Percentiles rank a stretch among this genome's conserved stretches.
These are phyloP conservation scores for Eospalax fontanierii DNA, from an alignment of 2,797 vertebrate species.

Conservation along the genomic window DNA sequence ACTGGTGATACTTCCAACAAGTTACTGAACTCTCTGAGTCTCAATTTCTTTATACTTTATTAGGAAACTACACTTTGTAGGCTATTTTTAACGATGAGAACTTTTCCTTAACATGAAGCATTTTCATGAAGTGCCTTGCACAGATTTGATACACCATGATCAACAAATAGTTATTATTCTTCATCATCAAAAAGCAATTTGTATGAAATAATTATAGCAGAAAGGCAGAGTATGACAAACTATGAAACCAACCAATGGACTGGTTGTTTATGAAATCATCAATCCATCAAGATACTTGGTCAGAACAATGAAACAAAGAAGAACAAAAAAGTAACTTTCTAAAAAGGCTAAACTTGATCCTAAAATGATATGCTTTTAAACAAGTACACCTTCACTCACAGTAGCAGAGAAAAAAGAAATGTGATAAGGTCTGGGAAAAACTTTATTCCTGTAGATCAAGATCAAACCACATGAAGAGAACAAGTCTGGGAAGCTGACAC, in stretches of 20 bases:
- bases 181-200: slow-evolving; percentile 50
- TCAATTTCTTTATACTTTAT: slow-evolving; percentile 59
- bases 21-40: not conserved
- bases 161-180: slow-evolving; percentile 39
- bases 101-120: not conserved
- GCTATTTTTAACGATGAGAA: slow-evolving; percentile 61
- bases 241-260: slow-evolving; percentile 41
- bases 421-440: slow-evolving; percentile 63
- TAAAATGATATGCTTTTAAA: slow-evolving; percentile 65
- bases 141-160: slow-evolving; percentile 3
- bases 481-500: slow-evolving; percentile 57
- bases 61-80: slow-evolving; percentile 45
- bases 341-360: slow-evolving; percentile 72
- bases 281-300: slow-evolving; percentile 51
- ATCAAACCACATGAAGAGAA: slow-evolving; percentile 60
- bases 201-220: slow-evolving; percentile 60
- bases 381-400: slow-evolving; percentile 67
- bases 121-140: slow-evolving; percentile 7
- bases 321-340: slow-evolving; percentile 73
- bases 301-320: slow-evolving; percentile 70
- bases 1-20: not conserved
- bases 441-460: slow-evolving; percentile 69
- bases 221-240: slow-evolving; percentile 58
- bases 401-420: slow-evolving; percentile 51
- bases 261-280: slow-evolving; percentile 55